Base-by-base conservation (phyloP, 2,113 vertebrate species). In the Macquaria ambigua region DNA sequence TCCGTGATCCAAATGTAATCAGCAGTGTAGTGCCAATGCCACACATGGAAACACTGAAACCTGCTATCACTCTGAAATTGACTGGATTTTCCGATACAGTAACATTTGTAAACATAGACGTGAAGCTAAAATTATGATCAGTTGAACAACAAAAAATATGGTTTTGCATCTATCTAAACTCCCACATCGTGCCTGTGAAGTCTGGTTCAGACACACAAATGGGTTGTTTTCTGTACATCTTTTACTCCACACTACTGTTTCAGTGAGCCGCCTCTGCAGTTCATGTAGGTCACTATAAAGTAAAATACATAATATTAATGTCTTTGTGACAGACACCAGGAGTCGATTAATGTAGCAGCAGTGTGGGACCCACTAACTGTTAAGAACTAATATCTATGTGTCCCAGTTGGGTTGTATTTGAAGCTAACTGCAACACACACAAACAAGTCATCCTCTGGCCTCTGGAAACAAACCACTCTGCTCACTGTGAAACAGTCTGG, bases 391-490 rank as follows among this genome's bases (percentile, higher is more conserved):
- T 78, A 52, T 67, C 56, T 81, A 46, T 53, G 21, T 41, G 37
- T 87, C 82, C 52, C 68, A 50, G 63, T 58, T 56, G 61, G 34
- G 41, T 39, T 62, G 16, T 81, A 74, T 81, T 46, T 84, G 8
- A 74, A 68, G 43, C 25, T 23, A 63, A 74, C 31, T 28, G 14
- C 21, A 55, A 50, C 46, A 75, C 82, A 69, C 46, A 67, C 74
- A 85, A 73, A 72, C 80, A 82, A 79, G 23, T 83, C 52, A n/a
- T 85, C 37, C 55, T 70, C 56, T 67, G 20, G 70, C 67, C 52
- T 76, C 28, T 73, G 66, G 46, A 62, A 59, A 71, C 72, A 74
- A 71, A 89, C 25, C 31, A n/a, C 63, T 63, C 1, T 2, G 31
- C 56, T 80, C 21, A 77, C 43, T 83, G 76, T 82, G 79, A 62